Base-by-base conservation (phyloP, 2,113 vertebrate genomes). In the Colistium nudipinnis region DNA sequence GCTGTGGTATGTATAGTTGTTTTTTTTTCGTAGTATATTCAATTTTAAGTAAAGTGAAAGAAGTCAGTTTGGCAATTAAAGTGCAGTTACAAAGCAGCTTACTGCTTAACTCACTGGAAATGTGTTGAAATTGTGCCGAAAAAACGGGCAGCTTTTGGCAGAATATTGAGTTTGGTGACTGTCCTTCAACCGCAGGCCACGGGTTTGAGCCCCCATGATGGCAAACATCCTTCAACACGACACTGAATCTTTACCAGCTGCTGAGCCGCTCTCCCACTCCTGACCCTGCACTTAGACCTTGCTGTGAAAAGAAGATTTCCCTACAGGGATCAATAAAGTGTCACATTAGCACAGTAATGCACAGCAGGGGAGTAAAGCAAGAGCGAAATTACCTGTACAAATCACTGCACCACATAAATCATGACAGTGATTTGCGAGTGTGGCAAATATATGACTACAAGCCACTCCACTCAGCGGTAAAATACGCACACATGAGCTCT, bases 281-380 rank as follows among this genome's bases (percentile, higher is more conserved):
- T 78, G 78, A 82, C 78, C 78, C 63, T 66, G 83, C 82, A 76
- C 83, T 80, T 78, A 84, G 54, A 76, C 80, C 80, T 68, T 24
- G 47, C 65, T 22, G 71, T 30, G 71, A 79, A 65, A 70, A 79
- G 85, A 81, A 48, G 33, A 82, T 84, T 62, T 80, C 70, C 67
- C 78, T 63, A 74, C 55, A n/a, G 85, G 67, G 76, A 89, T 90
- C 89, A 81, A 90, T 90, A 87, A 77, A 62, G 13, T 73, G 76
- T 83, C 85, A 87, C 82, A 87, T 90, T 87, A 88, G 81, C 62
- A 35, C 25, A 47, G 67, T 83, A 85, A 89, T 89, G 89, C 81
- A 76, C 80, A 81, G 82, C 72, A 35, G 44, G 70, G 59, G 55
- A 68, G 72, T 74, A 70, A 65, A 75, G 76, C 73, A 56, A 4